These are phyloP conservation scores for Coregonus suidteri DNA, from an alignment of 2,797 vertebrate genomes.

Conservation along the genomic window DNA sequence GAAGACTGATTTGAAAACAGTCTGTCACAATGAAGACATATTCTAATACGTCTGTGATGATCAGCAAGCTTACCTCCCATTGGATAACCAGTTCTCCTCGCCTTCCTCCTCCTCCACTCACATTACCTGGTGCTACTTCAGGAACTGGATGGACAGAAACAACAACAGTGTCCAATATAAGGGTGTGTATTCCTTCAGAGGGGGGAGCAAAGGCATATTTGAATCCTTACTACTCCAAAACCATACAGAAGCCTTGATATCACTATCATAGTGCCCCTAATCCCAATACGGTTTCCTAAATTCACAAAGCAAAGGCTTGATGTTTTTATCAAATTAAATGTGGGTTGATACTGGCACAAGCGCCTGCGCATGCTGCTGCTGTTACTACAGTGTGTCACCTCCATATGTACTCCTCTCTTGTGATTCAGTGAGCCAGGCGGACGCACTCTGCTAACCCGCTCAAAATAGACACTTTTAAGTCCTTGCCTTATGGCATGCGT, in stretches of 20 bases:
- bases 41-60: constrained; percentile 10
- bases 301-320: not conserved
- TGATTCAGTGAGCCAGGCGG: constrained; percentile 54
- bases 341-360: constrained; percentile 39
- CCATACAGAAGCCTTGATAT: not conserved
- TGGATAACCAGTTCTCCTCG: constrained; percentile 85
- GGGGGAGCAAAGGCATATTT: not conserved
- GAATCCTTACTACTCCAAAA: not conserved
- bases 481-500: constrained; percentile 28
- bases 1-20: constrained; percentile 42
- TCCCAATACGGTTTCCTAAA: not conserved
- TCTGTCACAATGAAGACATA: constrained; percentile 40
- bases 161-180: constrained; percentile 27
- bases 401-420: constrained; percentile 42
- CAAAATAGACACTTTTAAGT: constrained; percentile 60
- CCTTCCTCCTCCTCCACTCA: constrained; percentile 84
- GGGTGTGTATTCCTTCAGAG: constrained; percentile 15
- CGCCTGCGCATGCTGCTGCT: not conserved
- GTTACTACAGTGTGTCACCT: constrained; percentile 28
- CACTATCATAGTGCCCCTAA: not conserved
- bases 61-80: constrained; percentile 83
- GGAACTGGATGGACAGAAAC: constrained; percentile 73
- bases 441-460: constrained; percentile 44
- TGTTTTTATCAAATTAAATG: not conserved
- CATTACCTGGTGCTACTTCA: constrained; percentile 76